These are phyloP conservation scores for Allolobophora icterica DNA, from an alignment of 2,888 invertebrate species.

Conservation along the genomic window DNA sequence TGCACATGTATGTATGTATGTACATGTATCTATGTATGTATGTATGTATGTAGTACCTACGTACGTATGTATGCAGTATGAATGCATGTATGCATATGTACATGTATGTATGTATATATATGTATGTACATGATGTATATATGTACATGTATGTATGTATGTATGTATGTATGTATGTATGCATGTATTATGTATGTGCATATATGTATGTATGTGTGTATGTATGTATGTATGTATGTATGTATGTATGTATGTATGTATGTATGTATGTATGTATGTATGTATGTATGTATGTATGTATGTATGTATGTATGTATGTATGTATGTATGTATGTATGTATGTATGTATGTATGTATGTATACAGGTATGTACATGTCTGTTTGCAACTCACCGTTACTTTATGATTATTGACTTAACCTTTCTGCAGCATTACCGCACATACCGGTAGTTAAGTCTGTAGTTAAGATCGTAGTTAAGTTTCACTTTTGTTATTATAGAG, in stretches of 20 bases:
- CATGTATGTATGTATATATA: background rate
- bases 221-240: slow-evolving; percentile 13
- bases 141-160: slow-evolving; percentile 27
- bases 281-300: background rate
- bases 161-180: slow-evolving; percentile 12
- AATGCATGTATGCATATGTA: background rate
- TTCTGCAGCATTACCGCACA: too few relatives aligned
- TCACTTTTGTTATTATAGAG: too few relatives aligned
- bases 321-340: slow-evolving; percentile 28
- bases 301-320: slow-evolving; percentile 22
- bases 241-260: slow-evolving; percentile 19
- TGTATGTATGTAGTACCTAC: too few relatives aligned
- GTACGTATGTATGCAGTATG: background rate
- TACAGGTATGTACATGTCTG: background rate
- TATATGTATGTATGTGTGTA: background rate
- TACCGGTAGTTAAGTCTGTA: too few relatives aligned
- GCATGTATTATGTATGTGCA: slow-evolving; percentile 14
- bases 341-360: slow-evolving; percentile 27
- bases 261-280: background rate
- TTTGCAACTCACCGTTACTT: too few relatives aligned
- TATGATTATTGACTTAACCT: too few relatives aligned
- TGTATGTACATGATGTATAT: slow-evolving; percentile 21
- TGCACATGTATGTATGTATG: slow-evolving; percentile 29
- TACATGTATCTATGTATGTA: background rate
- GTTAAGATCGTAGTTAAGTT: too few relatives aligned